Conservation (phyloP, 2,113 vertebrate species). For the Ascaphus truei region DNA sequence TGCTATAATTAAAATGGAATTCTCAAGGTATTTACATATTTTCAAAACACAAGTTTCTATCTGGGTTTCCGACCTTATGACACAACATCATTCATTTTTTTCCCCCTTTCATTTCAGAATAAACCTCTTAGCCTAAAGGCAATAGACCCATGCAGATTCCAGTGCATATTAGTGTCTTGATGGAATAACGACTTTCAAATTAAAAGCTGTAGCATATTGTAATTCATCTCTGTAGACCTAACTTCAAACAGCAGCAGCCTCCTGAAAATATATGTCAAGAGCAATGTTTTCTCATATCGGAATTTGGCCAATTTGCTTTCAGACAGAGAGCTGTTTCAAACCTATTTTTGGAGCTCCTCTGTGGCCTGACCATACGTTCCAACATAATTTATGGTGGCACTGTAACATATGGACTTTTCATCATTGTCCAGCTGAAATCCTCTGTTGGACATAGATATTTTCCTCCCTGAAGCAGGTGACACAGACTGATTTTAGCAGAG, state of each 20-base stretch:
- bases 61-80: conserved; percentile 41
- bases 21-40: conserved; percentile 41
- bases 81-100: conserved; percentile 55
- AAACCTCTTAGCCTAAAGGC: conserved; percentile 58
- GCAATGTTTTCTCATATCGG: conserved; percentile 67
- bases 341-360: conserved; percentile 82
- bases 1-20: conserved; percentile 43
- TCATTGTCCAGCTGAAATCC: conserved; percentile 74
- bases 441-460: conserved; percentile 54
- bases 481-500: neutral
- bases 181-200: conserved; percentile 55
- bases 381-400: conserved; percentile 79
- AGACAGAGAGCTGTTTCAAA: conserved; percentile 65
- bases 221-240: conserved; percentile 55
- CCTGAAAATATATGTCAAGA: conserved; percentile 75
- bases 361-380: conserved; percentile 71
- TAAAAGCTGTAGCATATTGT: conserved; percentile 52
- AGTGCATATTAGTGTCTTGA: conserved; percentile 52
- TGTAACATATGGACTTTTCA: conserved; percentile 79
- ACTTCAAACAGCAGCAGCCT: conserved; percentile 52
- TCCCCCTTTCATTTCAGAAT: conserved; percentile 50
- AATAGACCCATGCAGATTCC: conserved; percentile 62
- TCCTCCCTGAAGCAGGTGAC: conserved; percentile 33
- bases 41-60: conserved; percentile 37
- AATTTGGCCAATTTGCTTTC: conserved; percentile 83